Conservation (phyloP, 2,888 invertebrate species). For the Nemotelus pantherinus region DNA sequence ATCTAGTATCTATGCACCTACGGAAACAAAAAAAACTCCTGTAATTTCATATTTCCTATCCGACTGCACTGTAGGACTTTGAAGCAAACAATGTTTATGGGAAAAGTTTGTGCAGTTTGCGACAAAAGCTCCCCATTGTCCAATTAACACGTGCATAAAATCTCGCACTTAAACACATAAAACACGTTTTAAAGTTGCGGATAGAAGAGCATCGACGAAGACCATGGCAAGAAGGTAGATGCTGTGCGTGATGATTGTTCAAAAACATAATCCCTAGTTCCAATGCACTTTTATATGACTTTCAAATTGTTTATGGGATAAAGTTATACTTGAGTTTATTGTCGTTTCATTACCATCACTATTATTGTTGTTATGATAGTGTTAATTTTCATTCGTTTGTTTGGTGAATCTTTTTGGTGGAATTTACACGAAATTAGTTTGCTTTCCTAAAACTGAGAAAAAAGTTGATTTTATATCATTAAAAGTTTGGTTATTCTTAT, state of each 20-base stretch:
- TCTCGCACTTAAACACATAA: constrained; percentile 40
- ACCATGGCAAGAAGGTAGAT: too few relatives aligned
- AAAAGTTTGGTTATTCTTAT: too few relatives aligned
- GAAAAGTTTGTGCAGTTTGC: constrained; percentile 47
- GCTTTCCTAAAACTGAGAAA: too few relatives aligned
- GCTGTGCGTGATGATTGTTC: constrained; percentile 32
- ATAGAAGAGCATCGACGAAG: constrained; percentile 21
- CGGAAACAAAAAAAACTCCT: too few relatives aligned
- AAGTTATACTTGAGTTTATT: constrained; percentile 33
- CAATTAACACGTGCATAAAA: constrained; percentile 51
- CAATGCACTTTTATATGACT: constrained; percentile 40
- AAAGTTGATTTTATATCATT: too few relatives aligned
- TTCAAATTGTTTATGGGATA: constrained; percentile 39
- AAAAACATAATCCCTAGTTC: background rate
- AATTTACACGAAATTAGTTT: too few relatives aligned
- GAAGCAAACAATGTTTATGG: constrained; percentile 46
- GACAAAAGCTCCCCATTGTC: constrained; percentile 47
- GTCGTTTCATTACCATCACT: constrained; percentile 16
- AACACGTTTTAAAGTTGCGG: constrained; percentile 48
- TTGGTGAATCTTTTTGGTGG: too few relatives aligned
- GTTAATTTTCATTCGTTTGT: too few relatives aligned
- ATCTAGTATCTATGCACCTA: too few relatives aligned
- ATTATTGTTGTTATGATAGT: background rate
- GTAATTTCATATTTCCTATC: too few relatives aligned
- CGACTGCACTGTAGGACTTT: too few relatives aligned